Evolutionary conservation across 2,888 invertebrate species (phyloP).

Genomic region (Heteromyza rotundicornis): DNA sequence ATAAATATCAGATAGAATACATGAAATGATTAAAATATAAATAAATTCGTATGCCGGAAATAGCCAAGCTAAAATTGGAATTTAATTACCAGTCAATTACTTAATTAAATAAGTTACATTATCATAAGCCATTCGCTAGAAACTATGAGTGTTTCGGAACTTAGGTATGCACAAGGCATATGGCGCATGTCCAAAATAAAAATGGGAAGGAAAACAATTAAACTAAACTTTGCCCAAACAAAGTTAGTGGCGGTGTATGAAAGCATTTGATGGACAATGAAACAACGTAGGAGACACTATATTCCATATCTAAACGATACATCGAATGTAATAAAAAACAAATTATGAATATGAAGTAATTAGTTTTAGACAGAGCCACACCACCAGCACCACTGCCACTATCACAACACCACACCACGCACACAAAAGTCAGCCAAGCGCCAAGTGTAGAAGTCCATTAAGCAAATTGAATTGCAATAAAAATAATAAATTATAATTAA

Average conservation of each 20-base stretch:
- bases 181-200: not conserved
- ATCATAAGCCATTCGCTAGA: not conserved
- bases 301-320: not conserved
- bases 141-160: not conserved
- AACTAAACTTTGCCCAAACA: too few relatives aligned
- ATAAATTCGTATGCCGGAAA: not conserved
- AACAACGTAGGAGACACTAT: too few relatives aligned
- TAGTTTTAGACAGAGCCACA: too few relatives aligned
- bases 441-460: conserved; percentile 22
- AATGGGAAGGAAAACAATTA: too few relatives aligned
- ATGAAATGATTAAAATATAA: conserved; percentile 3
- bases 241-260: too few relatives aligned
- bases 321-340: conserved; percentile 2
- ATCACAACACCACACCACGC: not conserved
- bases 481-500: not conserved
- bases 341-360: conserved; percentile 12
- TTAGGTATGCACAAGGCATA: not conserved
- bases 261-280: too few relatives aligned
- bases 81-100: conserved; percentile 1
- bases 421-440: not conserved
- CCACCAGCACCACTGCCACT: too few relatives aligned
- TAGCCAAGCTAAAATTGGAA: not conserved
- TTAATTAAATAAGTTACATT: conserved; percentile 6
- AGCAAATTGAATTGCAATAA: conserved; percentile 24
- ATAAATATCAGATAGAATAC: not conserved